Evolutionary conservation across 2,113 vertebrate genomes (phyloP), one percentile per base, ranked within the genome.

Genomic region (Tursiops truncatus): DNA sequence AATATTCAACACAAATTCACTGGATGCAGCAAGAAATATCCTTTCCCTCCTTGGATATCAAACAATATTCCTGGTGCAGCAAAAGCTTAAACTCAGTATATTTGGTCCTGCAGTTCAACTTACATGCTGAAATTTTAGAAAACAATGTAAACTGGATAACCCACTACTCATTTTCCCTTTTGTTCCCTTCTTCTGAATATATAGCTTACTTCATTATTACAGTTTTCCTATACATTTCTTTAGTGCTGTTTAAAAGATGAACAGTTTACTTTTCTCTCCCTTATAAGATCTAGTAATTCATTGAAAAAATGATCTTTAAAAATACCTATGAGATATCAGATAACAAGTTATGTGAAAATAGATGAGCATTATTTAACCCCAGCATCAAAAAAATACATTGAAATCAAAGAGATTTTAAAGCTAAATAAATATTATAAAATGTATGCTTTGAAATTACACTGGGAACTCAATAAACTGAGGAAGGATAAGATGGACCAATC

Each of bases 361-460:
- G 23, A 3, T 81, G 81, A 36, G 25, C 71, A 20, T 23, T 2
- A 89, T 87, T 87, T 92, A 94, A 73, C 17, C 5, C 7, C 4
- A n/a, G 11, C 41, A 70, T 77, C 63, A 94, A 92, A 77, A 33
- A 50, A 7, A n/a, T 47, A 68, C 36, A 6, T 50, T 94, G n/a
- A 44, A 74, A 67, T 81, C n/a, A 89, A 90, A 82, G n/a, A 71
- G 2, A 89, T 47, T 85, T 93, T 88, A 77, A 91, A 95, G 7
- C 33, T 71, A 8, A 86, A 58, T 65, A 79, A 12, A 0, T 50
- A 62, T 82, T 73, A 12, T 67, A 63, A 82, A 86, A 47, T 12
- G 5, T 26, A 25, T 25, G 3, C 47, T 81, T 79, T 91, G 60
- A 86, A 86, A 87, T 14, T 6, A 12, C n/a, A 20, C 2, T 50